Conservation (phyloP, 2,888 invertebrate species). For the Carcina quercana region DNA sequence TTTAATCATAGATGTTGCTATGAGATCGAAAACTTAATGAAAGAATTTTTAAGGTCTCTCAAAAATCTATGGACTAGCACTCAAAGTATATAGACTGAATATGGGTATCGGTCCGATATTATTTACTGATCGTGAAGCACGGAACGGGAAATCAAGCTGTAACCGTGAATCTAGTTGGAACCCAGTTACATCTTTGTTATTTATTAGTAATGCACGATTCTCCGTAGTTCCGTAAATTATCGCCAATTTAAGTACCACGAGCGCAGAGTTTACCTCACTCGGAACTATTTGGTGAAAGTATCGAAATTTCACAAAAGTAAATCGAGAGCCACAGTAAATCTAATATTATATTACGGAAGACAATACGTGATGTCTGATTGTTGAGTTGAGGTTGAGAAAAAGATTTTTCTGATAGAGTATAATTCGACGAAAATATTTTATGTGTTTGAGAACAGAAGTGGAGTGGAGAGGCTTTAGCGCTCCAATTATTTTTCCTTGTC, state of each 20-base stretch:
- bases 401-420: no score
- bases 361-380: conserved; percentile 27
- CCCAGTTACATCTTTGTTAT: conserved; percentile 28
- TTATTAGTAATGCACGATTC: conserved; percentile 51
- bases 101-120: no score
- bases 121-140: no score
- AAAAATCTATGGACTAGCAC: no score
- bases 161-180: conserved; percentile 24
- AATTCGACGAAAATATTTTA: no score
- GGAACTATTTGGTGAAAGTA: conserved; percentile 41
- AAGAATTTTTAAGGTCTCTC: no score
- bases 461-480: no score
- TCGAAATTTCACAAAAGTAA: conserved; percentile 24
- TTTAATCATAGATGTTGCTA: no score
- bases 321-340: conserved; percentile 12
- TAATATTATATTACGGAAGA: neutral
- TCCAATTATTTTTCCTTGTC: no score
- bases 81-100: no score
- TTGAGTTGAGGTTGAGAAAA: conserved; percentile 7
- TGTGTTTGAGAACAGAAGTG: no score
- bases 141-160: conserved; percentile 21
- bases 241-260: conserved; percentile 35
- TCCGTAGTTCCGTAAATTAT: conserved; percentile 32
- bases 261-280: conserved; percentile 25
- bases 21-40: no score